These are phyloP conservation scores for Philopotamus ludificatus DNA, from an alignment of 1,140 invertebrate species.

Conservation along the genomic window DNA sequence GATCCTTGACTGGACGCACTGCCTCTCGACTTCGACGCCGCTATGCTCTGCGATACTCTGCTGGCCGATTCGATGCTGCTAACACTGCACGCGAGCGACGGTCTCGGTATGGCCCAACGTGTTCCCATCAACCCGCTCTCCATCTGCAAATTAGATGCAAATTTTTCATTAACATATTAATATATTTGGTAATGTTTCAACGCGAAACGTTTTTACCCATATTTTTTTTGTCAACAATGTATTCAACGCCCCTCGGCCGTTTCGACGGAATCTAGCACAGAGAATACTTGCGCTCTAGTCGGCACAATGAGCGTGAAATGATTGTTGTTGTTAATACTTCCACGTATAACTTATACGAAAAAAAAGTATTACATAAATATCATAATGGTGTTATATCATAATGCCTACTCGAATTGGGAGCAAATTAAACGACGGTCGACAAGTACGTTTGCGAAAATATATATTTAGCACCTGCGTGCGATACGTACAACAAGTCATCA, in stretches of 20 bases:
- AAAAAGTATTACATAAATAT: not conserved
- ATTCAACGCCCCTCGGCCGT: not conserved
- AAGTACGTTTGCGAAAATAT: no score
- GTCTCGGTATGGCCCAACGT: conserved; percentile 75
- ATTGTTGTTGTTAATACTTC: not conserved
- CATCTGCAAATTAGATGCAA: conserved; percentile 28
- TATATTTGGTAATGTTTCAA: not conserved
- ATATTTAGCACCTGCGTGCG: no score
- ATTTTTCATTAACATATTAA: not conserved
- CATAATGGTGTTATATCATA: conserved; percentile 1
- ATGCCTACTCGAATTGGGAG: no score
- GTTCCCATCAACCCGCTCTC: conserved; percentile 19
- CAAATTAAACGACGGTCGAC: no score
- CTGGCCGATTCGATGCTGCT: conserved; percentile 46
- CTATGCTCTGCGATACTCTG: conserved; percentile 42
- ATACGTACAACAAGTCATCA: no score
- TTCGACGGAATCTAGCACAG: not conserved
- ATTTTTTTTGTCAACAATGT: not conserved
- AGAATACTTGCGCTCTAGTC: conserved; percentile 1
- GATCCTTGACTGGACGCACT: conserved; percentile 75
- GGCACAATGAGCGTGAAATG: conserved; percentile 8
- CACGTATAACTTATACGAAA: not conserved
- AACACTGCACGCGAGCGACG: conserved; percentile 62
- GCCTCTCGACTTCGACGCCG: conserved; percentile 52
- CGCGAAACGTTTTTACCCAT: not conserved